Evolutionary conservation across 2,888 invertebrate genomes (phyloP), one percentile per base, ranked within the genome.

Genomic region (Heteromyza rotundicornis): DNA sequence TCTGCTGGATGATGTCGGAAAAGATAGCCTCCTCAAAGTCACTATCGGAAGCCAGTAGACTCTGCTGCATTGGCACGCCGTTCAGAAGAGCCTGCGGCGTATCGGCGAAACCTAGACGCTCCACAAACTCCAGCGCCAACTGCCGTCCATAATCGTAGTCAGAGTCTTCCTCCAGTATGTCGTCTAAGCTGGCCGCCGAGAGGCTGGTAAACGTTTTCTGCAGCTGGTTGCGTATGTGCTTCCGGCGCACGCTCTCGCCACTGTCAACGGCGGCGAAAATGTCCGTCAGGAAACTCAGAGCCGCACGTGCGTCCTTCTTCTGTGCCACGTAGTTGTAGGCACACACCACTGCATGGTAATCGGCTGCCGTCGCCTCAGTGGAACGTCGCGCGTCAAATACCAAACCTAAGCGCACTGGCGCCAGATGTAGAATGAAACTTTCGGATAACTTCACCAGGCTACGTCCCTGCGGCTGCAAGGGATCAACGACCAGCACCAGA

Each of bases 21-120:
- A 98, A 88, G 44, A 98, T 90, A 0, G 93, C 90, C 83, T 98
- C 98, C 82, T 99, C 98, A 72, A 98, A 92, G 65, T 92, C 88
- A 52, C 76, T 79, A 66, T 96, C 95, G 1, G 89, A 88, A 14
- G 87, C 89, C 1, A 90, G 80, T 27, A 89, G 85, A 63, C 87
- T 88, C 66, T 90, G 88, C 19, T 90, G 87, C 67, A 99, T 84
- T 0, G 96, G 94, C 47, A 95, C 90, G 2, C 98, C 98, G 83
- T 99, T 98, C 60, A 99, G 84, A 57, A 99, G 84, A 0, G 94
- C 96, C 83, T 89, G 89, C 0, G 94, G 94, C 63, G 89, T 87
- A 40, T 85, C 87, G 24, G 87, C 86, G 64, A 90, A 88, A 22
- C 94, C 94, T 22, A 92, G 86, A 65, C 92, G 88, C 62, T 89